These are phyloP conservation scores for Drosophila demipolita DNA, from an alignment of 2,888 invertebrate genomes.

Conservation along the genomic window DNA sequence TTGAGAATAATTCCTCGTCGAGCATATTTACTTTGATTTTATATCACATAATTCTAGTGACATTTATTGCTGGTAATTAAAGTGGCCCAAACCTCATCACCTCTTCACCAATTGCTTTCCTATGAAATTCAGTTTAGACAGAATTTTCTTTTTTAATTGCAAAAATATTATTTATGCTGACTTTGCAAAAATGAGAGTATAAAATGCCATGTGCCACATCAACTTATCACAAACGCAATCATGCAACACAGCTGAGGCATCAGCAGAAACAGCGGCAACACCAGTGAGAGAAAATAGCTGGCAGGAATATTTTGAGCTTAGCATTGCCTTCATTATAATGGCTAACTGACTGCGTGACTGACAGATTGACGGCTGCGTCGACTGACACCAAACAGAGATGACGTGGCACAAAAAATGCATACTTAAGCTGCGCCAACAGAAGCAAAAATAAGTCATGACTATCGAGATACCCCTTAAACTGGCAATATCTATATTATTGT, in stretches of 20 bases:
- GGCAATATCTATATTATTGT: too few relatives aligned
- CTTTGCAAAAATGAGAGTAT: constrained; percentile 21
- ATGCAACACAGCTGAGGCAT: constrained; percentile 43
- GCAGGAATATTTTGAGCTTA: constrained; percentile 47
- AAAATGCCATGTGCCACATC: constrained; percentile 36
- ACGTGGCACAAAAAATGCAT: constrained; percentile 65
- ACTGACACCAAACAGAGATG: constrained; percentile 61
- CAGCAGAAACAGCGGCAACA: constrained; percentile 14
- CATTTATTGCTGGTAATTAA: constrained; percentile 36
- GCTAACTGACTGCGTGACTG: constrained; percentile 78
- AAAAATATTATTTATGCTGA: constrained; percentile 52
- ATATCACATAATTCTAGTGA: constrained; percentile 19
- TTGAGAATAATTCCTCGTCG: background rate
- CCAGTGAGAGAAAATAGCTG: constrained; percentile 27
- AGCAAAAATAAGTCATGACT: background rate
- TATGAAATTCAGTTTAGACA: constrained; percentile 2
- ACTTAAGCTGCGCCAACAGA: constrained; percentile 7
- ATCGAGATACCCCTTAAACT: constrained; percentile 15
- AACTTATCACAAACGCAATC: constrained; percentile 63
- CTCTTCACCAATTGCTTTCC: background rate
- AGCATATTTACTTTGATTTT: constrained; percentile 8
- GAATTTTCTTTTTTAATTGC: constrained; percentile 50
- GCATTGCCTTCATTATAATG: constrained; percentile 67
- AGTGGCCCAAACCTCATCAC: background rate
- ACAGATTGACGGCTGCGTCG: constrained; percentile 74